Conservation (phyloP, 2,113 vertebrate species). For the Heloderma charlesbogerti region DNA sequence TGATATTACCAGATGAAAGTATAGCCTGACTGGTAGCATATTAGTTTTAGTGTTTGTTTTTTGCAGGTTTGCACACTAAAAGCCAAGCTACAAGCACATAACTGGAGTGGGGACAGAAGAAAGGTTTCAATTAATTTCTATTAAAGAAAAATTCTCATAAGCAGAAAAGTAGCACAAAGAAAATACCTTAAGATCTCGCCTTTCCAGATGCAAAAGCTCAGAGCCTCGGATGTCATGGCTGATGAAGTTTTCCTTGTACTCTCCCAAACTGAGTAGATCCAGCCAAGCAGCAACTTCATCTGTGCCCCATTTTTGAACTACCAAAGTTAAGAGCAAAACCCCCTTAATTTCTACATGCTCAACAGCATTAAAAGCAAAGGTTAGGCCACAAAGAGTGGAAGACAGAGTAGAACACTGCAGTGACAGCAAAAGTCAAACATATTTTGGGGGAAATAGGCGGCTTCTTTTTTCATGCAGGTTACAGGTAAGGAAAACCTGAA, state of each 20-base stretch:
- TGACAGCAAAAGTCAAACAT: conserved; percentile 80
- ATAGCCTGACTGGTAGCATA: conserved; percentile 62
- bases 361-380: conserved; percentile 87
- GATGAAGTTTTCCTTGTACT: conserved; percentile 98
- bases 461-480: conserved; percentile 80
- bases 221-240: conserved; percentile 99
- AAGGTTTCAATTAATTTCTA: conserved; percentile 67
- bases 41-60: conserved; percentile 47
- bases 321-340: conserved; percentile 96
- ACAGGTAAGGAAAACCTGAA: conserved; percentile 64
- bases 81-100: conserved; percentile 81
- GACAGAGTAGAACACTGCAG: conserved; percentile 79
- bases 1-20: conserved; percentile 45
- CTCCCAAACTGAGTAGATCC: conserved; percentile 99
- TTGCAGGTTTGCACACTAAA: conserved; percentile 67
- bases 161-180: conserved; percentile 83
- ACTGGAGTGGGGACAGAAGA: conserved; percentile 68
- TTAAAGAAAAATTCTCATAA: conserved; percentile 73
- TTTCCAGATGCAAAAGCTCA: conserved; percentile 99
- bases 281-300: conserved; percentile 99
- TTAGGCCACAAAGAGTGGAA: conserved; percentile 84
- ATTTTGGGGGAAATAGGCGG: conserved; percentile 60
- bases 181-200: conserved; percentile 99
- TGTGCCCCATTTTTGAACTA: conserved; percentile 99
- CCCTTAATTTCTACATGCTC: conserved; percentile 91